These are phyloP conservation scores for Drosophila trichaetosa DNA, from an alignment of 2,888 invertebrate species.

Conservation along the genomic window DNA sequence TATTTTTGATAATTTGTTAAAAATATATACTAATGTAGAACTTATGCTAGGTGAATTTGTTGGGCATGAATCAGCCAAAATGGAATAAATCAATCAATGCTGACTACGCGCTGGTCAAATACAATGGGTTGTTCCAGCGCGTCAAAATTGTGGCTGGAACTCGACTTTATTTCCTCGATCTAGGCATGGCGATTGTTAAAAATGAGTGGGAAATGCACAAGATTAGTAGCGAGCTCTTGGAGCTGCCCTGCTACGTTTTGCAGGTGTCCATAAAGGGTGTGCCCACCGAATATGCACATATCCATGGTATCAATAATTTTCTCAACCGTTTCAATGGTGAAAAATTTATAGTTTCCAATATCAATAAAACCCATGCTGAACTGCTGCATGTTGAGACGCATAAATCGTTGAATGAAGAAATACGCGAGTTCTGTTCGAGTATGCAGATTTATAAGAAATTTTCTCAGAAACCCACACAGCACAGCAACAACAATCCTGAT, in stretches of 20 bases:
- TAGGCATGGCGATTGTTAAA: slow-evolving; percentile 13
- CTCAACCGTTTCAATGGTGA: slow-evolving; percentile 26
- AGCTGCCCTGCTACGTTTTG: slow-evolving; percentile 28
- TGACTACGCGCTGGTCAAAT: slow-evolving; percentile 18
- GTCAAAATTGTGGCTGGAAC: slow-evolving; percentile 14
- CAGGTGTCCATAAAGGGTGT: slow-evolving; percentile 39
- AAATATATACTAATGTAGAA: neutral
- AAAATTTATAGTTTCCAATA: slow-evolving; percentile 7
- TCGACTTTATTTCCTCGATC: slow-evolving; percentile 37
- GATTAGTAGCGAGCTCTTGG: slow-evolving; percentile 37
- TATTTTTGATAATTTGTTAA: neutral
- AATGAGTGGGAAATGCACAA: slow-evolving; percentile 17
- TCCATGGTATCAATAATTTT: slow-evolving; percentile 4
- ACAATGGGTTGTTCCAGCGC: slow-evolving; percentile 32
- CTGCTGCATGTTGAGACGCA: slow-evolving; percentile 12
- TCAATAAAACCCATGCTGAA: slow-evolving; percentile 18
- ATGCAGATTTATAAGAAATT: neutral
- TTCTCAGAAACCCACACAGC: neutral
- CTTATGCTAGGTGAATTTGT: slow-evolving; percentile 33
- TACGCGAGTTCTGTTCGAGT: slow-evolving; percentile 18
- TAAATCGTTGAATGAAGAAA: slow-evolving; percentile 31
- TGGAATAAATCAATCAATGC: neutral
- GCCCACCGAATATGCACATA: slow-evolving; percentile 3
- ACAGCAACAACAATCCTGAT: neutral
- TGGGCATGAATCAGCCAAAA: slow-evolving; percentile 26